Percentiles rank a stretch among this genome's conserved stretches.
These are phyloP conservation scores for Choreutis nemorana DNA, from an alignment of 2,888 invertebrate genomes.

Conservation along the genomic window DNA sequence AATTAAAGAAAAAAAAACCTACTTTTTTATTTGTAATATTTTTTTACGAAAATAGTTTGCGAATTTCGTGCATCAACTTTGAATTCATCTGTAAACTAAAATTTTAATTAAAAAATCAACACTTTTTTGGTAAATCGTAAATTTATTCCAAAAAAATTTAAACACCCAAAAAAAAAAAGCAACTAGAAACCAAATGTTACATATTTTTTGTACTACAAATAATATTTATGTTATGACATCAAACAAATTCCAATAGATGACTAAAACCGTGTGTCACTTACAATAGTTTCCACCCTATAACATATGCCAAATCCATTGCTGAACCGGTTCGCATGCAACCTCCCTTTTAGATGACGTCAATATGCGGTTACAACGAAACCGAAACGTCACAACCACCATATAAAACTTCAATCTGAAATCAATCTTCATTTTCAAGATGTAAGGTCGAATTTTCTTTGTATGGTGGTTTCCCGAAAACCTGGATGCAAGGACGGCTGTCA, in stretches of 20 bases:
- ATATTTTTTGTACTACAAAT: too few species aligned
- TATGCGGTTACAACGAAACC: slow-evolving; percentile 32
- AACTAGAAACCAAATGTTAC: too few species aligned
- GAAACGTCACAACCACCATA: slow-evolving; percentile 18
- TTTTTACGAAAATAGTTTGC: too few species aligned
- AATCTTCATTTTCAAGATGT: neutral
- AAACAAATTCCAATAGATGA: too few species aligned
- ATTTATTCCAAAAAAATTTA: slow-evolving; percentile 5
- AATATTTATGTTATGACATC: too few species aligned
- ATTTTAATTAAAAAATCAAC: slow-evolving; percentile 1
- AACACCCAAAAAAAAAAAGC: too few species aligned
- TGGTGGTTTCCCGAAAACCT: slow-evolving; percentile 15
- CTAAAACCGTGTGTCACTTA: slow-evolving; percentile 29
- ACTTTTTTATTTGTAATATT: too few species aligned
- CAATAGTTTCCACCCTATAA: slow-evolving; percentile 53
- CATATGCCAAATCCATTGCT: slow-evolving; percentile 66
- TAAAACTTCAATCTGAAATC: slow-evolving; percentile 5
- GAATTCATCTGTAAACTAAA: neutral
- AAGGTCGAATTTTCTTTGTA: slow-evolving; percentile 6
- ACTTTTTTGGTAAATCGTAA: slow-evolving; percentile 1
- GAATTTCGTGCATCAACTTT: too few species aligned
- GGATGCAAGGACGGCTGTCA: slow-evolving; percentile 36
- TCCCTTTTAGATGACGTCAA: slow-evolving; percentile 64
- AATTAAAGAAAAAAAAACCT: too few species aligned
- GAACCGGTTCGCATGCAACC: slow-evolving; percentile 60